These are phyloP conservation scores for Sus scrofa DNA, from an alignment of 2,113 vertebrate genomes.

Conservation along the genomic window T2T-Sscrofa CM000830.6:38989501-38990000, in stretches of 20 bases:
- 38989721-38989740: no score
- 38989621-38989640: not conserved
- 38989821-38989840: not conserved
- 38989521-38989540: not conserved
- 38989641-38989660: not conserved
- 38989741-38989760: no score
- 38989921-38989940: not conserved
- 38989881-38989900: no score
- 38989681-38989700: not conserved
- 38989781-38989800: not conserved
- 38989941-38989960: not conserved
- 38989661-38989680: not conserved
- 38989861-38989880: not conserved
- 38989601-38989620: not conserved
- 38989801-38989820: conserved; percentile 17
- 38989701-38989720: no score
- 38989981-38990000: not conserved
- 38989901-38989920: not conserved
- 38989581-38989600: not conserved
- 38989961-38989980: not conserved
- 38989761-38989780: no score
- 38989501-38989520: not conserved
- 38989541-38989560: not conserved
- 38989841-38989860: not conserved
- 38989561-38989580: not conserved